Evolutionary conservation across 2,888 invertebrate species (phyloP), one percentile per base, ranked within the genome.

Genomic region (Phyto melanocephala): DNA sequence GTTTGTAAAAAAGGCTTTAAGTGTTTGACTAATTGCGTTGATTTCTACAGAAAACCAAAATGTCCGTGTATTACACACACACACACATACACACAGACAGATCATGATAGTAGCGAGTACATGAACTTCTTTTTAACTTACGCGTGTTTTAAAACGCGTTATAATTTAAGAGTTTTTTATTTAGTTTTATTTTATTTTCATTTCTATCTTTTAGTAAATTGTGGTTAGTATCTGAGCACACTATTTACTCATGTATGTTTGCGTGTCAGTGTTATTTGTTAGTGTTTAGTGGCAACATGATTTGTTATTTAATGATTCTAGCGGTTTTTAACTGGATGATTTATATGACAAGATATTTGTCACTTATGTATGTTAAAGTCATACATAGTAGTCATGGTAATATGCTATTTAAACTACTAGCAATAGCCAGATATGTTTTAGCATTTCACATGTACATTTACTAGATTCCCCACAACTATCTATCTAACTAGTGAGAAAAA

Each of bases 11-110:
- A 82, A 76, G 77, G 84, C 84, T 84, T 85, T 81, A 82, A 83
- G 82, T 85, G 87, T 88, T 87, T 89, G 89, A 89, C 88, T 89
- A 89, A 89, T 89, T 89, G 89, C 87, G 86, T 83, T 85, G 81
- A 86, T 78, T 84, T 84, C 81, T 68, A 70, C 68, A 62, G 83
- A 85, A 84, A 81, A 83, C 82, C 74, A 81, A 83, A 84, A 82
- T 80, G 78, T 70, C 77, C 71, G 71, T 37, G 33, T 76, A 82
- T 60, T 60, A 60, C 15, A 68, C 40, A 47, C 58, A 54, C 40
- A 42, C 13, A 28, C n/a, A 42, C n/a, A 71, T 5, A 10, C 13
- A n/a, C 13, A 15, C 45, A 22, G 13, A n/a, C n/a, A n/a, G n/a
- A n/a, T n/a, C n/a, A n/a, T n/a, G n/a, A n/a, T n/a, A n/a, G n/a